Evolutionary conservation across 2,797 vertebrate species (phyloP), one percentile per base, ranked within the genome.

Genomic region (Mus minutoides): DNA sequence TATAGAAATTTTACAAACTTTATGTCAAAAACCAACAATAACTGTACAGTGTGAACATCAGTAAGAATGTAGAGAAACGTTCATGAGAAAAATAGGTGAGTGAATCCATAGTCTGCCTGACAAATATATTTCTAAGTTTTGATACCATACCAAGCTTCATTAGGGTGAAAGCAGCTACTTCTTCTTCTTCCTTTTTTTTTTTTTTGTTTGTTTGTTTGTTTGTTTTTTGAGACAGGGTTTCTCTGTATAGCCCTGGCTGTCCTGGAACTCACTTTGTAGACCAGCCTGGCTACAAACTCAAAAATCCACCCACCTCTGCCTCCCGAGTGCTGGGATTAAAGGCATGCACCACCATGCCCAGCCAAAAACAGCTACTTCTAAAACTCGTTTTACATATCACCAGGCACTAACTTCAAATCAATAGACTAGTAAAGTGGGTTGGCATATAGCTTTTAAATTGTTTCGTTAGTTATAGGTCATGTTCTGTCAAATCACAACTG

Each of bases 401-500:
- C 58, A 79, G 56, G 85, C 49, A 85, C 93, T 90, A 93, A 95
- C 77, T 97, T 90, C 62, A 97, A 97, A 94, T 94, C 88, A 84
- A 85, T 80, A 56, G 56, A 90, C 91, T 62, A 77, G 82, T 69
- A 83, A 83, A 90, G 46, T 82, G 34, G 80, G n/a, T 60, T 77
- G 94, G 84, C 71, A 93, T 79, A 60, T 60, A 64, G 86, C 89
- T 97, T 95, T 89, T 87, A 93, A 96, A 96, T 91, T 90, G 92
- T 96, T 96, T 97, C 75, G 87, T 97, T 96, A 83, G 75, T 88
- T 91, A 82, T 94, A 94, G 95, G 90, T 95, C 93, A 76, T 90
- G 90, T 83, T 87, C 79, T 64, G 69, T 90, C 95, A 91, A 94
- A 91, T 92, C 89, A 76, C 94, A 76, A 94, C 96, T 86, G 17